Percentiles rank a stretch among this genome's conserved stretches.
phyloP scores from a whole-genome alignment of 2,113 vertebrate genomes.

The Callithrix jacchus region DNA sequence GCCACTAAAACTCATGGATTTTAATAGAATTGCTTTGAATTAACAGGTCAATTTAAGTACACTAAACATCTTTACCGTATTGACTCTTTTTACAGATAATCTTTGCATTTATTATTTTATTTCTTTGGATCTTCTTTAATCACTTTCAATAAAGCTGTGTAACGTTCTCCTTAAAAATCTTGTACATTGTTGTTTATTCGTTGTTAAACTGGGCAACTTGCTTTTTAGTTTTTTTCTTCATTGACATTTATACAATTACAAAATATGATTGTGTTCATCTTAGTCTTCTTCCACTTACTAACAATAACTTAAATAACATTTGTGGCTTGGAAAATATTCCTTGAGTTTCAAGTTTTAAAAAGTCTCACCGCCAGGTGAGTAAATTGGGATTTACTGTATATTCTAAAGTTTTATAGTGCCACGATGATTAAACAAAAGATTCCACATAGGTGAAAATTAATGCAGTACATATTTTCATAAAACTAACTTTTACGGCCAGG shows the following conservation, averaged over 20 bases:
- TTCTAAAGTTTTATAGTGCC: neutral
- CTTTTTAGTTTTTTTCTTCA: neutral
- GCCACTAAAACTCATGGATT: neutral
- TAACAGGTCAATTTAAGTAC: neutral
- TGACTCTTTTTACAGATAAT: neutral
- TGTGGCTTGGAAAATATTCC: neutral
- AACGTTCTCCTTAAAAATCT: neutral
- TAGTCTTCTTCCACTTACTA: neutral
- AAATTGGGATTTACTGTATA: neutral
- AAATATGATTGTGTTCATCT: neutral
- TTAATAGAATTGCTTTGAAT: neutral
- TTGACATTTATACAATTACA: neutral
- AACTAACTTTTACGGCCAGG: neutral
- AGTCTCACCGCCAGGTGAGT: neutral
- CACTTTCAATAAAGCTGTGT: neutral
- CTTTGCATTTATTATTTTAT: rapidly evolving
- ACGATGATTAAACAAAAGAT: neutral
- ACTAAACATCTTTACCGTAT: neutral
- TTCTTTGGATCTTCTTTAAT: neutral
- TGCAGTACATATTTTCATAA: neutral
- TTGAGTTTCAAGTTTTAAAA: neutral
- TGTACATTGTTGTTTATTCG: neutral
- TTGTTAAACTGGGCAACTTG: neutral
- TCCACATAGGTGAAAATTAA: neutral
- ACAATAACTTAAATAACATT: neutral